These are phyloP conservation scores for Ferdinandea cuprea DNA, from an alignment of 2,888 invertebrate species.

Conservation along the genomic window DNA sequence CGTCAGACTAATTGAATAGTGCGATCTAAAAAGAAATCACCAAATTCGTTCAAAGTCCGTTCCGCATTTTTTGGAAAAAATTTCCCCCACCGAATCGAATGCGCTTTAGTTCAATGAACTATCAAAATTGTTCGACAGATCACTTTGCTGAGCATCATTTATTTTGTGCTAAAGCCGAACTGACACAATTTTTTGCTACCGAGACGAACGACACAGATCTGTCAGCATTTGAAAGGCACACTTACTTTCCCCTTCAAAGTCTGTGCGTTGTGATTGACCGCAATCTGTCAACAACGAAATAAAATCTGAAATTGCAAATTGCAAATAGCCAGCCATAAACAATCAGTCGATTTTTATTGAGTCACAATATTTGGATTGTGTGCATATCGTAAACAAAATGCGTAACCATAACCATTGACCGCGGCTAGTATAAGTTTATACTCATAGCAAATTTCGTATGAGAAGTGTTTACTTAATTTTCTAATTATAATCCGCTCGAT, in stretches of 20 bases:
- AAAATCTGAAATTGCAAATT: constrained; percentile 30
- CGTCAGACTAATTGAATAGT: too few species aligned
- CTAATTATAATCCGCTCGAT: not conserved
- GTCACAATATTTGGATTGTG: constrained; percentile 21
- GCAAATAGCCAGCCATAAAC: constrained; percentile 20
- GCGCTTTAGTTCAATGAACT: too few species aligned
- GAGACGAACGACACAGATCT: too few species aligned
- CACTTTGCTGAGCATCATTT: too few species aligned
- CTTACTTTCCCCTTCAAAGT: constrained; percentile 24
- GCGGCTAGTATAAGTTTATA: not conserved
- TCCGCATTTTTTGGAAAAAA: too few species aligned
- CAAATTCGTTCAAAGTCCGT: too few species aligned
- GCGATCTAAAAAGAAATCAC: too few species aligned
- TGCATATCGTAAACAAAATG: constrained; percentile 14
- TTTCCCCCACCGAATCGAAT: too few species aligned
- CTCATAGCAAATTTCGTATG: not conserved
- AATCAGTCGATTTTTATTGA: not conserved
- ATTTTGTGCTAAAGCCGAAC: too few species aligned
- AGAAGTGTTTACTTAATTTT: not conserved
- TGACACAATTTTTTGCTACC: too few species aligned
- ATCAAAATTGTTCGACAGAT: too few species aligned
- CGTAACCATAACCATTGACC: constrained; percentile 1
- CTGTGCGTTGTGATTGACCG: constrained; percentile 24
- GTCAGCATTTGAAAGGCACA: too few species aligned
- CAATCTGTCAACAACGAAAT: constrained; percentile 7